These are phyloP conservation scores for Amazona ochrocephala DNA, from an alignment of 2,797 vertebrate genomes.

Conservation along the genomic window DNA sequence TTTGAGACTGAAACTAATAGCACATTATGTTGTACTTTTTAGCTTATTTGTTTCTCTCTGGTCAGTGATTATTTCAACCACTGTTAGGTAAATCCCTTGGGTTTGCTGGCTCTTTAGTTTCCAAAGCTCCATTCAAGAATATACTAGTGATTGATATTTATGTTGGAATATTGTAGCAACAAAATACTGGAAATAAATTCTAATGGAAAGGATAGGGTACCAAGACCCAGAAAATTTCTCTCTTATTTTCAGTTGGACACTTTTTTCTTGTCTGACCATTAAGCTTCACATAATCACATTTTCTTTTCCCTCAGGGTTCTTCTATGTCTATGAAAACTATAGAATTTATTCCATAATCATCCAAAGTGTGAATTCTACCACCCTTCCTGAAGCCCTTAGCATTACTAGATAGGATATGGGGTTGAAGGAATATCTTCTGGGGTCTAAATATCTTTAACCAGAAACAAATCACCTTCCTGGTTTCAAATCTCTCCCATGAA, in stretches of 20 bases:
- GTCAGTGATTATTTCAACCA: not conserved
- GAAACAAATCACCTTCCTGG: not conserved
- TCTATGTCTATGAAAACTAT: not conserved
- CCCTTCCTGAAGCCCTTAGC: not conserved
- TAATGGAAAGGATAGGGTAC: not conserved
- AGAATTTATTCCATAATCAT: not conserved
- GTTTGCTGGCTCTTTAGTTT: not conserved
- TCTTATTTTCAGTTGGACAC: not conserved
- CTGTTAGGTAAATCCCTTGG: not conserved
- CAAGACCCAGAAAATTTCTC: not conserved
- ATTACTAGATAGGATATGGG: not conserved
- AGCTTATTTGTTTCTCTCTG: not conserved
- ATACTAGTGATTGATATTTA: not conserved
- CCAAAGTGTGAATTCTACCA: not conserved
- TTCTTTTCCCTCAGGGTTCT: not conserved
- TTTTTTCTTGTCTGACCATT: not conserved
- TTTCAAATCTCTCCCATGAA: not conserved
- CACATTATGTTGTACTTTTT: not conserved
- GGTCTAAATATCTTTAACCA: not conserved
- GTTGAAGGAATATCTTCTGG: not conserved
- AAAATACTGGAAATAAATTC: not conserved
- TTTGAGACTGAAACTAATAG: not conserved
- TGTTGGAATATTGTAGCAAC: not conserved
- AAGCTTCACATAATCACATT: not conserved
- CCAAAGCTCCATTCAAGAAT: not conserved